Evolutionary conservation across 1,140 invertebrate genomes (phyloP), one percentile per base, ranked within the genome.

Genomic region (Hypothenemus hampei): DNA sequence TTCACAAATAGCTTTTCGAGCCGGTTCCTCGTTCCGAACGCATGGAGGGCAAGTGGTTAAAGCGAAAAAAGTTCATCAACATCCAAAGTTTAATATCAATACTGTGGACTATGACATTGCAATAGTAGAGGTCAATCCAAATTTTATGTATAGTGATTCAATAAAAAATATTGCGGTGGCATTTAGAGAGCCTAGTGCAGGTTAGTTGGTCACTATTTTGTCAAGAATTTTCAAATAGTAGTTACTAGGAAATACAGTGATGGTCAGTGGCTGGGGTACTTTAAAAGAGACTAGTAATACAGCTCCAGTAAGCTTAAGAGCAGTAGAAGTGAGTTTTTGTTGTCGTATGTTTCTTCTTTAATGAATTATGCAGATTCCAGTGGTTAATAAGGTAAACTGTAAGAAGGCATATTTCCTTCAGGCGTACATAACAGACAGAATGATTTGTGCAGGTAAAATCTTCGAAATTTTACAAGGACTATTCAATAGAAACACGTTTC

Each of bases 71-170:
- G 7, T 53, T 18, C 15, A 16, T 21, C 16, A 31, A 33, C 24
- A 53, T 53, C 50, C 50, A 5, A n/a, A 21, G 18, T 53, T 20
- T 36, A 24, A 44, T 36, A 6, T 11, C 1, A 44, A 29, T 3
- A 68, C 63, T 5, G 65, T 72, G 18, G 74, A 80, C 23, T 44
- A 44, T 20, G 50, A 53, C n/a, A 20, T 53, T 11, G 19, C 39
- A 3, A 8, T 53, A 3, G 13, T 53, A 7, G 50, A 53, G 35
- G 18, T 53, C 11, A 21, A 18, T 15, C 16, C 50, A 5, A 35
- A 44, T 20, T 21, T 53, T 31, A 11, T 33, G 3, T 44, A 13
- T 26, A 44, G 24, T 8, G 37, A 41, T 1, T 26, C 20, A 10
- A 10, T 51, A 6, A 51, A 33, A 20, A 51, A 35, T 26, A 31